phyloP scores from a whole-genome alignment of 2,113 vertebrate genomes.

The Entomyzon cyanotis region DNA sequence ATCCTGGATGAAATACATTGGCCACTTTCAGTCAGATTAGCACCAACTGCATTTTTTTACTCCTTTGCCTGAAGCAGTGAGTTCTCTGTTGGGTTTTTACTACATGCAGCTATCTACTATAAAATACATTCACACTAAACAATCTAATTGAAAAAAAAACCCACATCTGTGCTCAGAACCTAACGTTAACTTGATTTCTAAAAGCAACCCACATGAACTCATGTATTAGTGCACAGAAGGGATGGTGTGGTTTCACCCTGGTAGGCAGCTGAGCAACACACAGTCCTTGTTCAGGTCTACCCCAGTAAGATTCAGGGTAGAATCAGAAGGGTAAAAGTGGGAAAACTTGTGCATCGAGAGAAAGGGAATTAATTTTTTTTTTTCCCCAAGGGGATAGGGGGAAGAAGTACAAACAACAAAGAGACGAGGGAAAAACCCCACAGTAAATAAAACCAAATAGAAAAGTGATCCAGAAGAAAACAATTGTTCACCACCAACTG shows the following conservation, averaged over 20 bases:
- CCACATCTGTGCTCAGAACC: not conserved
- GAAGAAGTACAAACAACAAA: not conserved
- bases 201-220: not conserved
- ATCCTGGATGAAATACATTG: not conserved
- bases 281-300: not conserved
- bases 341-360: not conserved
- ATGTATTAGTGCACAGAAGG: not conserved
- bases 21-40: not conserved
- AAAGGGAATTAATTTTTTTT: not conserved
- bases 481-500: not conserved
- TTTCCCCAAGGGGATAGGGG: fast-evolving
- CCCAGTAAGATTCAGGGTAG: not conserved
- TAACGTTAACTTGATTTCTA: not conserved
- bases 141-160: not conserved
- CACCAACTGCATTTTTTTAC: not conserved
- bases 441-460: not conserved
- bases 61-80: not conserved
- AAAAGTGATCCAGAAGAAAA: not conserved
- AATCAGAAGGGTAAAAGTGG: not conserved
- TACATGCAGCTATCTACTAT: not conserved
- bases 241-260: not conserved
- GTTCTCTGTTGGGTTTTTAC: not conserved
- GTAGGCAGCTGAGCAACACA: not conserved
- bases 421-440: fast-evolving
- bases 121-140: not conserved